Evolutionary conservation across 1,140 invertebrate species (phyloP).

Genomic region (Plodia interpunctella): DNA sequence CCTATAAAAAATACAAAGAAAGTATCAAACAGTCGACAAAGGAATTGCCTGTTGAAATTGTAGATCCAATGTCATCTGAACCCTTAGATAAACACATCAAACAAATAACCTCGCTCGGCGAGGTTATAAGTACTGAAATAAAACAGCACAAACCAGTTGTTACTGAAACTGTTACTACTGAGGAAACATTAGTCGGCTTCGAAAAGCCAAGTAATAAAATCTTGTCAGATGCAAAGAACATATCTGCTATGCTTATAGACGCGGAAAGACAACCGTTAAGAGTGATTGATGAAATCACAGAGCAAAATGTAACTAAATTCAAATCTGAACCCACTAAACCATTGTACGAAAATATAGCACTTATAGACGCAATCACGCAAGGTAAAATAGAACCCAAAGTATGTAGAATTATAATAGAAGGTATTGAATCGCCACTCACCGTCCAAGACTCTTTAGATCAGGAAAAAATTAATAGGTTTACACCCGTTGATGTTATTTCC

Average conservation of each 20-base stretch:
- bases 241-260: slow-evolving; percentile 58
- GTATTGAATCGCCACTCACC: slow-evolving; percentile 77
- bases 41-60: slow-evolving; percentile 15
- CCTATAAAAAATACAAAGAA: slow-evolving; percentile 68
- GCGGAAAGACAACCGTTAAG: slow-evolving; percentile 59
- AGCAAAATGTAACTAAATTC: slow-evolving; percentile 60
- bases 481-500: slow-evolving; percentile 79
- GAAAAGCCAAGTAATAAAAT: slow-evolving; percentile 7
- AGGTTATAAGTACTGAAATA: slow-evolving; percentile 15
- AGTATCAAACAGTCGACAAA: slow-evolving; percentile 21
- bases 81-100: slow-evolving; percentile 9
- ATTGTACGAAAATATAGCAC: slow-evolving; percentile 70
- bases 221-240: slow-evolving; percentile 39
- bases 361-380: slow-evolving; percentile 85
- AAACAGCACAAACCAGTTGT: slow-evolving; percentile 19
- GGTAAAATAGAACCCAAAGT: slow-evolving; percentile 85
- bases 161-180: slow-evolving; percentile 22
- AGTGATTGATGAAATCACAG: slow-evolving; percentile 70
- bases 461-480: slow-evolving; percentile 81
- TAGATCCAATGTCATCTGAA: slow-evolving; percentile 10
- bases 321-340: slow-evolving; percentile 41
- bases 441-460: slow-evolving; percentile 81
- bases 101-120: not conserved
- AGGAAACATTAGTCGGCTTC: slow-evolving; percentile 20
- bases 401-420: slow-evolving; percentile 81